Evolutionary conservation across 1,140 invertebrate species (phyloP).

Genomic region (Hesperophylax magnus): DNA sequence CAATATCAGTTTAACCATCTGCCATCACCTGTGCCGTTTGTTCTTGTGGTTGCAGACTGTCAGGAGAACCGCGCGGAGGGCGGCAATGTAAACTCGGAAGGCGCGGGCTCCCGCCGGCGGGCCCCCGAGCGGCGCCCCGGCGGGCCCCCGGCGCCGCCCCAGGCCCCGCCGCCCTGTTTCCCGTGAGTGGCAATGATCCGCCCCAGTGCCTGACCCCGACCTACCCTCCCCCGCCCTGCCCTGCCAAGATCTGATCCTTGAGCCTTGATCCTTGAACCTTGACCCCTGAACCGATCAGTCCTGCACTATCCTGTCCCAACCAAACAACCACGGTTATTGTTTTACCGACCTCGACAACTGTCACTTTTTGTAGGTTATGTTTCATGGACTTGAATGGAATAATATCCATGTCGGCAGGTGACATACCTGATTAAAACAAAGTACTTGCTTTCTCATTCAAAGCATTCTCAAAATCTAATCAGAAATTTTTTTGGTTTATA

Average conservation of each 20-base stretch:
- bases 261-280: no score
- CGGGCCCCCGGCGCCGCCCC: slow-evolving; percentile 13
- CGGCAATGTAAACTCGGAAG: slow-evolving; percentile 71
- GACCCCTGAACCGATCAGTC: neutral
- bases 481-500: no score
- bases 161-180: slow-evolving; percentile 45
- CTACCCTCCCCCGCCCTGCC: no score
- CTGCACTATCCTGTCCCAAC: slow-evolving; percentile 21
- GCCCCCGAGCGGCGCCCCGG: slow-evolving; percentile 59
- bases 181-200: slow-evolving; percentile 59
- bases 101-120: slow-evolving; percentile 57
- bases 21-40: slow-evolving; percentile 32
- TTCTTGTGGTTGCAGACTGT: slow-evolving; percentile 65
- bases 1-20: neutral
- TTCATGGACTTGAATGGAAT: neutral
- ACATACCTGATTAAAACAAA: no score
- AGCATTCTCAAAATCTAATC: neutral
- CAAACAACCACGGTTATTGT: neutral
- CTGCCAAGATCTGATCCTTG: no score
- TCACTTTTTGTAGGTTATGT: slow-evolving; percentile 14
- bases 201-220: slow-evolving; percentile 55
- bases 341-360: slow-evolving; percentile 22
- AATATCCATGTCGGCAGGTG: no score
- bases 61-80: slow-evolving; percentile 65
- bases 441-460: neutral